Percentiles rank a stretch among this genome's conserved stretches.
phyloP scores from a whole-genome alignment of 2,797 vertebrate genomes.

The Microcaecilia unicolor region DNA sequence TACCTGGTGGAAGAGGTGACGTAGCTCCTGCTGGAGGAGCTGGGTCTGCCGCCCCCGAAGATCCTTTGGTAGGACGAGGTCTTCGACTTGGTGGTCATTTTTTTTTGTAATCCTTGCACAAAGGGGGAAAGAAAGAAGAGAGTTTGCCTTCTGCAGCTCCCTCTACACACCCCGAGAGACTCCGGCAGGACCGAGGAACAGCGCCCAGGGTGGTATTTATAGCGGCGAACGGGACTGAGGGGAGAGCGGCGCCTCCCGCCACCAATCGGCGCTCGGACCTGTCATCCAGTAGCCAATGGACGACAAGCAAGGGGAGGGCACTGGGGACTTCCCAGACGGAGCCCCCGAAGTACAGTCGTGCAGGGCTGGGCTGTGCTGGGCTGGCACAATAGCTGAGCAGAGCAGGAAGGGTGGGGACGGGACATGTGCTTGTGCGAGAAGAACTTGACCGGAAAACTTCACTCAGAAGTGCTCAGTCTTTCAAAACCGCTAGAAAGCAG shows the following conservation, averaged over 20 bases:
- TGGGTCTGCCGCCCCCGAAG: slow-evolving; percentile 62
- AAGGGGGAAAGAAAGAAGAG: too few species aligned
- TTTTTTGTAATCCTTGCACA: slow-evolving; percentile 20
- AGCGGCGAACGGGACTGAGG: slow-evolving; percentile 2
- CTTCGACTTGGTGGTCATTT: slow-evolving; percentile 35
- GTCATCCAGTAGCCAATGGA: too few species aligned
- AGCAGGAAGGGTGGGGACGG: not conserved
- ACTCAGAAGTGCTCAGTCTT: too few species aligned
- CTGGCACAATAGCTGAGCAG: too few species aligned
- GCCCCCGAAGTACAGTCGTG: not conserved
- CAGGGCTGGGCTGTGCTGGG: too few species aligned
- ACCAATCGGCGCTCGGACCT: not conserved
- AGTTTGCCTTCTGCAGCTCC: too few species aligned
- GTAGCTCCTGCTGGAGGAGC: slow-evolving; percentile 49
- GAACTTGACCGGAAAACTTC: too few species aligned
- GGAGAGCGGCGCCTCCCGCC: slow-evolving; percentile 17
- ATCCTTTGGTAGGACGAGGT: slow-evolving; percentile 83
- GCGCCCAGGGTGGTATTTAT: slow-evolving; percentile 30
- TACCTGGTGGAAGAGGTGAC: slow-evolving; percentile 62
- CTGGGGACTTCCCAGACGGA: too few species aligned
- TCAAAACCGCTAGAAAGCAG: too few species aligned
- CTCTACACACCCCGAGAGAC: not conserved
- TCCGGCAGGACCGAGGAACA: not conserved
- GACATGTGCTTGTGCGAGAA: too few species aligned
- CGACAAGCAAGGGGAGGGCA: too few species aligned